Evolutionary conservation across 2,797 vertebrate genomes (phyloP).

Genomic region (Parambassis ranga): DNA sequence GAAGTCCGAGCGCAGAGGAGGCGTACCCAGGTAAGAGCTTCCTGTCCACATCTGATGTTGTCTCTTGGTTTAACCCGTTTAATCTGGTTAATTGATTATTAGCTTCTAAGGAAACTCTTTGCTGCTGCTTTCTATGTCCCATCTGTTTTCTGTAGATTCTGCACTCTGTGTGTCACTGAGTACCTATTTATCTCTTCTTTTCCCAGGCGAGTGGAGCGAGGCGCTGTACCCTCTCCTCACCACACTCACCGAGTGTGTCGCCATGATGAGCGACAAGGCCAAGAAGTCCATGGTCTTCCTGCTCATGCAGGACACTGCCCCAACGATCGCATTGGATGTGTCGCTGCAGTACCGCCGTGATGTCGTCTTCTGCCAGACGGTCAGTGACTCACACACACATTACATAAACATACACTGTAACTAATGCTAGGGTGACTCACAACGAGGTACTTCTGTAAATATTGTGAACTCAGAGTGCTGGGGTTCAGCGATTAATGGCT

Average conservation of each 20-base stretch:
- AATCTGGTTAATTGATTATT: too few species aligned
- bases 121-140: slow-evolving; percentile 38
- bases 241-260: slow-evolving; percentile 91
- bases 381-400: slow-evolving; percentile 57
- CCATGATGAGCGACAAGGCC: slow-evolving; percentile 97
- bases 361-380: slow-evolving; percentile 98
- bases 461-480: background rate
- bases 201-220: slow-evolving; percentile 95
- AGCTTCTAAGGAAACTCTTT: too few species aligned
- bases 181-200: background rate
- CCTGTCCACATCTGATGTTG: slow-evolving; percentile 65
- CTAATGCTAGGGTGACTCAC: background rate
- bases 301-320: slow-evolving; percentile 96
- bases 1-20: slow-evolving; percentile 89
- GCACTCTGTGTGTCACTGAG: too few species aligned
- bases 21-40: slow-evolving; percentile 91
- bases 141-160: slow-evolving; percentile 8
- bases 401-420: background rate
- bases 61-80: background rate
- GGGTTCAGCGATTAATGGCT: background rate
- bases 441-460: background rate
- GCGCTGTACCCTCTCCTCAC: slow-evolving; percentile 94
- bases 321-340: slow-evolving; percentile 91
- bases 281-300: slow-evolving; percentile 98
- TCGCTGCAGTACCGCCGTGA: slow-evolving; percentile 96